Evolutionary conservation across 2,113 vertebrate genomes (phyloP), one percentile per base, ranked within the genome.

Genomic region (Herpetotheres cachinnans): DNA sequence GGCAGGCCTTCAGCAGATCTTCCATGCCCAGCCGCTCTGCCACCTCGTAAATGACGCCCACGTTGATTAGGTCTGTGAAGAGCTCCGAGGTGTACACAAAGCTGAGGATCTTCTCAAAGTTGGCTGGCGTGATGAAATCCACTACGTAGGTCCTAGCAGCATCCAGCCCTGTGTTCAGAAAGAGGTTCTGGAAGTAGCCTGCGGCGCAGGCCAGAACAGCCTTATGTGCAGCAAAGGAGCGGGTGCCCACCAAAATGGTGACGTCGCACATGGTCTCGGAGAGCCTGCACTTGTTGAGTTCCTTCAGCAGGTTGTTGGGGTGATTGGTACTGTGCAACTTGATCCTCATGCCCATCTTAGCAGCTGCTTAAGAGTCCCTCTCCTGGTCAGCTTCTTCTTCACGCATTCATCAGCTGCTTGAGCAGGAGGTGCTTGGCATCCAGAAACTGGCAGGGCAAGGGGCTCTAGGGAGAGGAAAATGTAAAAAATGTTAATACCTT

Each of bases 41-140:
- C 73, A 99, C 98, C 97, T 99, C 99, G 0, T 99, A 99, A 73
- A 99, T 98, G 40, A 99, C 99, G 0, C 99, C 99, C 4, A 99
- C 99, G 0, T 99, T 99, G 55, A 99, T 99, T 16, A 99, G 98
- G 89, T 99, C 99, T 0, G 99, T 99, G 97, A 99, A 98, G 74
- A 99, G 99, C 97, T 99, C 99, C 0, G 99, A 99, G 0, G 99
- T 99, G 95, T 99, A 99, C 36, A 99, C 98, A 6, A 99, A 99
- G 67, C 98, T 99, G 94, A 99, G 98, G 93, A 99, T 99, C 97
- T 99, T 99, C 97, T 99, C 99, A 0, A 99, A 99, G 98, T 99
- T 99, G 94, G 99, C 98, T 0, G 99, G 98, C 0, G 99, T 99
- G 85, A 99, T 99, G 77, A 99, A 99, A 94, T 99, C 99, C 96